Conservation (phyloP, 2,113 vertebrate species). For the Falcunculus frontatus region DNA sequence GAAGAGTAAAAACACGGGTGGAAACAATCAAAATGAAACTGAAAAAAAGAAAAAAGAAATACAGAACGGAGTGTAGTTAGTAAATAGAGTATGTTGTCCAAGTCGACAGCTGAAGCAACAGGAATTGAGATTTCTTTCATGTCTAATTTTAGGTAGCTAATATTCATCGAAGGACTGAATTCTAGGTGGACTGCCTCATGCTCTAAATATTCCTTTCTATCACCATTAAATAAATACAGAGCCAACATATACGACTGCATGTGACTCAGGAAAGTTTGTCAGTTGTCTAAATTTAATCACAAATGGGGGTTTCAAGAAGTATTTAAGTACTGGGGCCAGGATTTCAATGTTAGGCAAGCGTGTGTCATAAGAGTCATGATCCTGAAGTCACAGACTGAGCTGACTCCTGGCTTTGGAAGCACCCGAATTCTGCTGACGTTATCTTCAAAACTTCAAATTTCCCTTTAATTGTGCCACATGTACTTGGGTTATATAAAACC, state of each 20-base stretch:
- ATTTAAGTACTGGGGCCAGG: neutral
- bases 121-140: neutral
- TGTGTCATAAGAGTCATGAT: neutral
- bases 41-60: neutral
- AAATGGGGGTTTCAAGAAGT: neutral
- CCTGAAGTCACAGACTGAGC: neutral
- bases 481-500: neutral
- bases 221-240: neutral
- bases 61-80: neutral
- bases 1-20: neutral
- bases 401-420: neutral
- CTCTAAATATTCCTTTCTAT: neutral
- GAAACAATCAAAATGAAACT: neutral
- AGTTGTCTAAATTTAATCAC: neutral
- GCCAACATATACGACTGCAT: neutral
- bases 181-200: neutral
- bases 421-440: neutral
- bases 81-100: neutral
- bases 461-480: neutral
- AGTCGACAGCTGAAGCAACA: neutral
- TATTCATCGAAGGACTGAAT: neutral
- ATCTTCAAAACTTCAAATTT: neutral
- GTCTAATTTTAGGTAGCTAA: neutral
- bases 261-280: neutral
- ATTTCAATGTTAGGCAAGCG: neutral